Percentiles rank a stretch among this genome's conserved stretches.
Conservation (phyloP, 2,888 invertebrate genomes). For the Drosophila limbata region DNA sequence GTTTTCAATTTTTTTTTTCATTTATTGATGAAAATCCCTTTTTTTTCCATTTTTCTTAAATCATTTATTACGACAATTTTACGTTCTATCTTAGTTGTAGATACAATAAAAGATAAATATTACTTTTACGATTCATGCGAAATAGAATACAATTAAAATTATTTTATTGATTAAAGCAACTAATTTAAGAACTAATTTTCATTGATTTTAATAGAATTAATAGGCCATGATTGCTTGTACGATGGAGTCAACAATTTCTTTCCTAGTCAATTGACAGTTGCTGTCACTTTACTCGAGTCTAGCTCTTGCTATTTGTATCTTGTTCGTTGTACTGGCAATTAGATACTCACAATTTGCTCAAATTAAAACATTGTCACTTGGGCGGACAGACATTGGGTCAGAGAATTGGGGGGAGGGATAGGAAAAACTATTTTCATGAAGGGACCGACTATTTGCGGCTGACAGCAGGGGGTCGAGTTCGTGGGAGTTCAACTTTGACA, state of each 20-base stretch:
- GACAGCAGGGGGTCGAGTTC: constrained; percentile 18
- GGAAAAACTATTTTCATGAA: constrained; percentile 37
- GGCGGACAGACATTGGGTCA: constrained; percentile 8
- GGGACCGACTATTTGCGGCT: constrained; percentile 11
- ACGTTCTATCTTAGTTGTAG: no score
- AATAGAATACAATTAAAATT: no score
- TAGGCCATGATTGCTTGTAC: background rate
- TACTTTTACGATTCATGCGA: no score
- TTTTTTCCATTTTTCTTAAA: no score
- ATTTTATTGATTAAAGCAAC: no score
- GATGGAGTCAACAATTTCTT: background rate
- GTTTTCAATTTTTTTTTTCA: background rate
- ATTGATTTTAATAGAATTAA: no score
- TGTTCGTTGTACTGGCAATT: constrained; percentile 38
- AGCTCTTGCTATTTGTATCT: constrained; percentile 7
- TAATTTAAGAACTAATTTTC: no score
- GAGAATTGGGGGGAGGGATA: background rate
- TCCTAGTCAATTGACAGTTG: background rate
- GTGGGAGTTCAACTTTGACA: constrained; percentile 38
- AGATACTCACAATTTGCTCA: constrained; percentile 53
- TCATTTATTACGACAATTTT: no score
- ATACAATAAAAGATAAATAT: no score
- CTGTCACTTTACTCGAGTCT: background rate
- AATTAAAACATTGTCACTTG: constrained; percentile 48
- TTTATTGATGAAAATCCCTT: no score